Evolutionary conservation across 2,888 invertebrate species (phyloP), one percentile per base, ranked within the genome.

Genomic region (Diploptera punctata): DNA sequence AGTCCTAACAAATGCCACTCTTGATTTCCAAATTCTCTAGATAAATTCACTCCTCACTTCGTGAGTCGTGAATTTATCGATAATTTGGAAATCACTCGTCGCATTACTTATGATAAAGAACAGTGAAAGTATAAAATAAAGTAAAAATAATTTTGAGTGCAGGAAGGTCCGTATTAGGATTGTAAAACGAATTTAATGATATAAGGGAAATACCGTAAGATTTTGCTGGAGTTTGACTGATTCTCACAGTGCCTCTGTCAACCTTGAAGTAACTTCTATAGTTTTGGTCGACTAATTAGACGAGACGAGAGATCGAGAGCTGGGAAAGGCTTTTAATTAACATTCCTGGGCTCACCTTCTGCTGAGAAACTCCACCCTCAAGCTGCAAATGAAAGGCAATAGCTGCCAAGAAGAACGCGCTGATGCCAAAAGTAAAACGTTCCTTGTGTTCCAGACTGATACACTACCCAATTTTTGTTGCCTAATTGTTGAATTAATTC

Each of bases 401-500:
- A 73, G 75, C 73, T 73, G 75, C 73, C 74, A 74, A 72, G 74
- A 72, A 49, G 72, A 49, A 68, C 68, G 24, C 21, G n/a, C n/a
- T 44, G 43, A 43, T 68, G 29, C 19, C 19, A 29, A 24, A n/a
- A 3, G 47, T 10, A 24, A 47, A 62, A 68, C 31, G 71, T 68
- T 71, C 44, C 71, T 71, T 61, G 31, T 65, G 49, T 38, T 26
- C 18, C 68, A 38, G 44, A 16, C 67, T 69, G 69, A 65, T 69
- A 57, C 54, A 57, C 43, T 69, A 69, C 69, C 70, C 73, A 81
- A 81, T 82, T 82, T 82, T 82, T 82, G 82, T 82, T 82, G 81
- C 81, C 81, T 81, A 81, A 82, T 82, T 82, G 82, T 82, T 81
- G 81, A 81, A 82, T 82, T 82, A 82, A 82, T 82, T 81, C 80